Evolutionary conservation across 2,888 invertebrate species (phyloP).

Genomic region (Acanthopleura granulata): DNA sequence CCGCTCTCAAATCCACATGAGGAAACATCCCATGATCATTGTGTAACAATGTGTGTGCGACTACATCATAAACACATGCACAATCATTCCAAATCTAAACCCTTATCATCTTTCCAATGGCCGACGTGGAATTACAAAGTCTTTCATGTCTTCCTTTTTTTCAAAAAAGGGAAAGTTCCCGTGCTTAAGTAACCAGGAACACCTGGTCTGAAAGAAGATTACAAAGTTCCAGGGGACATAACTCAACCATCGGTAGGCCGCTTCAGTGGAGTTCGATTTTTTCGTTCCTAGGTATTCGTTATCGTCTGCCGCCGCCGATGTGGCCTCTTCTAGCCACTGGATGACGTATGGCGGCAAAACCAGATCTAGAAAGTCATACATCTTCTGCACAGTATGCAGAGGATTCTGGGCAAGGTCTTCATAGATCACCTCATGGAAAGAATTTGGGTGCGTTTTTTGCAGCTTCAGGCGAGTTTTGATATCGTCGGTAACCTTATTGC

Average conservation of each 20-base stretch:
- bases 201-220: background rate
- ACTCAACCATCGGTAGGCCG: conserved; percentile 9
- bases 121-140: background rate
- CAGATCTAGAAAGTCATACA: conserved; percentile 1
- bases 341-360: background rate
- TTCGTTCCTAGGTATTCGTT: background rate
- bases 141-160: background rate
- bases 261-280: background rate
- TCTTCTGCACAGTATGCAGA: background rate
- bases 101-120: background rate
- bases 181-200: background rate
- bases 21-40: too few species aligned
- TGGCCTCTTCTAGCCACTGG: background rate
- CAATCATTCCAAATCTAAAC: too few species aligned
- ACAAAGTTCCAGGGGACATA: background rate
- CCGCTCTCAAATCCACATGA: too few species aligned
- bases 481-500: background rate
- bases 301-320: background rate
- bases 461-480: background rate
- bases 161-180: conserved; percentile 2
- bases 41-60: too few species aligned
- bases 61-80: too few species aligned
- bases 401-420: conserved; percentile 3
- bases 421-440: conserved; percentile 13
- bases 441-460: background rate